A percentile compares a stretch with the other conserved stretches of the same genome.
phyloP scores from a whole-genome alignment of 2,888 invertebrate genomes.

The Busseola fusca region DNA sequence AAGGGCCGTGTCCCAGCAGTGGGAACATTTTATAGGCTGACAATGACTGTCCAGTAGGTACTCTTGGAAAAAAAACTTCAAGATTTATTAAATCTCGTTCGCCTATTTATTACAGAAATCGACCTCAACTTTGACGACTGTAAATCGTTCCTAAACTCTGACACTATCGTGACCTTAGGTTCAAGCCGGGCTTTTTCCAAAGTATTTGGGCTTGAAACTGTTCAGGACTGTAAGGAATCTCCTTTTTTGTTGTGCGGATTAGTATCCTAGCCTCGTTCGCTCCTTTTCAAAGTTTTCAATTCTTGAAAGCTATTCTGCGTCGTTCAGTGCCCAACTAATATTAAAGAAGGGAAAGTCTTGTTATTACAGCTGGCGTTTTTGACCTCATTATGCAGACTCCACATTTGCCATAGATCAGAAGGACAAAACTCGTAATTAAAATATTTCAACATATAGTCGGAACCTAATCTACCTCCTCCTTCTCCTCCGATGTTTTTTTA shows the following conservation, averaged over 20 bases:
- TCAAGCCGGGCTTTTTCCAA: slow-evolving; percentile 19
- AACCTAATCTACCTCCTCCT: too few relatives aligned
- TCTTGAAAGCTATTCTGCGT: slow-evolving; percentile 9
- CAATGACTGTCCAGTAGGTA: neutral
- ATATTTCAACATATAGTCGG: too few relatives aligned
- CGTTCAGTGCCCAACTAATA: neutral
- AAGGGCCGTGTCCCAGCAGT: too few relatives aligned
- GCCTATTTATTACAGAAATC: neutral
- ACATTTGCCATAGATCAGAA: slow-evolving; percentile 4
- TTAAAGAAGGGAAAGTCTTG: slow-evolving; percentile 1
- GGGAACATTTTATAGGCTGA: too few relatives aligned
- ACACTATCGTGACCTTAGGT: slow-evolving; percentile 29
- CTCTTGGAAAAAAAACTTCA: neutral
- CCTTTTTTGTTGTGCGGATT: slow-evolving; percentile 30
- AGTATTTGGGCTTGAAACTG: slow-evolving; percentile 30
- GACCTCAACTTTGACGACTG: slow-evolving; percentile 13
- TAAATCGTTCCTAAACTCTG: slow-evolving; percentile 19
- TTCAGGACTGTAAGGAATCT: slow-evolving; percentile 30
- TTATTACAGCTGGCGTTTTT: slow-evolving; percentile 8
- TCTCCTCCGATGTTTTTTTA: too few relatives aligned
- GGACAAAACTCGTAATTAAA: too few relatives aligned
- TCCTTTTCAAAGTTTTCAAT: slow-evolving; percentile 17
- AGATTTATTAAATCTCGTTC: neutral
- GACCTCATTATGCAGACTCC: neutral
- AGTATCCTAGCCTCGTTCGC: slow-evolving; percentile 31